Evolutionary conservation across 2,113 vertebrate genomes (phyloP), one percentile per base, ranked within the genome.

Genomic region (Pluvialis apricaria): DNA sequence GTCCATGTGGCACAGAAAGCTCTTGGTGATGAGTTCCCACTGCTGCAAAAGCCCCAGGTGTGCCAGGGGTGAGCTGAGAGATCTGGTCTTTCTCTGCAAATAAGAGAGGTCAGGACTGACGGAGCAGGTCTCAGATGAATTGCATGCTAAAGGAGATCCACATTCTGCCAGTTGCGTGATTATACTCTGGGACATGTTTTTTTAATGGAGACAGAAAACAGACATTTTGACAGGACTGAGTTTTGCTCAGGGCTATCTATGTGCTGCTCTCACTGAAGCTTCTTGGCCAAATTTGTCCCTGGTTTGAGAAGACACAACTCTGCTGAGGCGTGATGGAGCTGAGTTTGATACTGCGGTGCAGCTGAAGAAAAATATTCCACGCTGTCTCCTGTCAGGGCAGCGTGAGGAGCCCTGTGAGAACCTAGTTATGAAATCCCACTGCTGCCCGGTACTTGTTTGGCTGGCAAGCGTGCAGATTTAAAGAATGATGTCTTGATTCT

Each of bases 161-260:
- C 58, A 40, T 83, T 34, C 80, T 92, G 91, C 60, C 76, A 62
- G 76, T 81, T 82, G 55, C 0, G 1, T 88, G 86, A 77, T 88
- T 94, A 45, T 66, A 62, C 2, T 5, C 68, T 38, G 45, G 51
- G 45, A 65, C 58, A 73, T 92, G 79, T 32, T 81, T 97, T 97
- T 96, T 94, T 91, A 95, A 92, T 88, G 86, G 60, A 78, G 71
- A 55, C 16, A 12, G 83, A 86, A 90, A 91, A 24, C 71, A 86
- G 60, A 73, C 66, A 57, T 92, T 90, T 82, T 79, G 82, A 92
- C 76, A 92, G 80, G 45, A 62, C 45, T 3, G 7, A 70, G 60
- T 84, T 97, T 94, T 88, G 80, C 94, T 94, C 42, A 60, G 64
- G 88, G 91, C 88, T 83, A 77, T 93, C 40, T 90, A 2, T 73